These are phyloP conservation scores for Apodemus speciosus DNA, from an alignment of 2,113 vertebrate genomes.

Conservation along the genomic window DNA sequence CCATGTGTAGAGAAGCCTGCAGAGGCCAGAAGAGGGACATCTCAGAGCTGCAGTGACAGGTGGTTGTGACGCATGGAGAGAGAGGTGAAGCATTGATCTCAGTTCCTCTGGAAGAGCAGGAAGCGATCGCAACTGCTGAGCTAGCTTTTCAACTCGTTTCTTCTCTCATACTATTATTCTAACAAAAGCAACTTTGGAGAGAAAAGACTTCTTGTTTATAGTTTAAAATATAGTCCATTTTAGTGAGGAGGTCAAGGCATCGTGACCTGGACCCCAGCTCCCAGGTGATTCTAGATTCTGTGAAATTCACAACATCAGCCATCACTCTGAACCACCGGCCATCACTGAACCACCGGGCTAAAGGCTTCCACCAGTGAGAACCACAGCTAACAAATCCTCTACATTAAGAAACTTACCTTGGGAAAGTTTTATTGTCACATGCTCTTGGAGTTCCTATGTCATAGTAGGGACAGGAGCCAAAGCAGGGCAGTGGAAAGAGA, in stretches of 20 bases:
- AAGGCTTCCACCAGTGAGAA: background rate
- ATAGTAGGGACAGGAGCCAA: slow-evolving; percentile 17
- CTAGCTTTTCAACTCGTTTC: background rate
- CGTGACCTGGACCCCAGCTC: too few relatives aligned
- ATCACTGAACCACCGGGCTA: background rate
- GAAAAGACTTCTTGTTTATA: background rate
- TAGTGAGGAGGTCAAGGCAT: background rate
- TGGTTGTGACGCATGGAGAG: background rate
- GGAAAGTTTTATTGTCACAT: background rate
- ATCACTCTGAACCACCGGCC: background rate
- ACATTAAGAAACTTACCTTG: background rate
- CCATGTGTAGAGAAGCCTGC: background rate
- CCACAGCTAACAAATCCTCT: background rate
- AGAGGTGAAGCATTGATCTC: background rate
- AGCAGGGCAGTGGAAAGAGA: slow-evolving; percentile 18
- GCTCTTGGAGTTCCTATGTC: slow-evolving; percentile 1
- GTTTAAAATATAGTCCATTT: background rate
- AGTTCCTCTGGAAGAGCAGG: background rate
- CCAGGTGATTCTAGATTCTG: background rate
- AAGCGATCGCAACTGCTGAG: background rate
- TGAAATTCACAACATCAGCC: background rate
- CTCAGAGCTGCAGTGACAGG: background rate
- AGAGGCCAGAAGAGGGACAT: background rate
- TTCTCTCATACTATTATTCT: too few relatives aligned
- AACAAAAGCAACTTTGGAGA: too few relatives aligned